Evolutionary conservation across 2,113 vertebrate genomes (phyloP), one percentile per base, ranked within the genome.

Genomic region (Phyllopteryx taeniolatus): DNA sequence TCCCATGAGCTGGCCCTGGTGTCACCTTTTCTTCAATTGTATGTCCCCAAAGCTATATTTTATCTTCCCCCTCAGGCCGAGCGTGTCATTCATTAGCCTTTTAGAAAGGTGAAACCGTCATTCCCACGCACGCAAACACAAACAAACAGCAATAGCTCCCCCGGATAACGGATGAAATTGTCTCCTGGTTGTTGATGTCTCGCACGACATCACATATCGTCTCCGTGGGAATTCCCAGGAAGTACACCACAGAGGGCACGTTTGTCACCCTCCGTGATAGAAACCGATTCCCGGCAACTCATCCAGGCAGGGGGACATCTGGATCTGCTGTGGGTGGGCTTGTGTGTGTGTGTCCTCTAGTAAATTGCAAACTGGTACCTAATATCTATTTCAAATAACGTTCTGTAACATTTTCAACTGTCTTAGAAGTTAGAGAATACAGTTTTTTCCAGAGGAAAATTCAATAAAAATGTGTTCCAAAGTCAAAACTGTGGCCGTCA

Each of bases 261-360:
- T 27, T 78, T 61, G 61, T 72, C 43, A 39, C 64, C 33, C 57
- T 71, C 60, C 57, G 74, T 42, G 71, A 65, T 72, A 43, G 67
- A 47, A 68, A 51, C 33, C 67, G 44, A 68, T 49, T 76, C 14
- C 62, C 15, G 19, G 39, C 71, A 43, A 4, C 19, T 46, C 22
- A 14, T 59, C 33, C 39, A 17, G 33, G 62, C 66, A 44, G 20
- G 67, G 57, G 42, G 60, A 77, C 74, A 79, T 80, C 74, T 88
- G 80, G 78, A 74, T 80, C 47, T 70, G 72, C 14, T 80, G 20
- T 75, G 49, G 5, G 15, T 20, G 43, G 22, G 43, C 27, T 9
- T 46, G n/a, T 27, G 43, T 65, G 42, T 46, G 11, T 46, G n/a
- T 39, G 14, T 5, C 59, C 14, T 61, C 33, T 61, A 31, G 59